phyloP scores from a whole-genome alignment of 2,888 invertebrate species.

The Ophioninae sp. region DNA sequence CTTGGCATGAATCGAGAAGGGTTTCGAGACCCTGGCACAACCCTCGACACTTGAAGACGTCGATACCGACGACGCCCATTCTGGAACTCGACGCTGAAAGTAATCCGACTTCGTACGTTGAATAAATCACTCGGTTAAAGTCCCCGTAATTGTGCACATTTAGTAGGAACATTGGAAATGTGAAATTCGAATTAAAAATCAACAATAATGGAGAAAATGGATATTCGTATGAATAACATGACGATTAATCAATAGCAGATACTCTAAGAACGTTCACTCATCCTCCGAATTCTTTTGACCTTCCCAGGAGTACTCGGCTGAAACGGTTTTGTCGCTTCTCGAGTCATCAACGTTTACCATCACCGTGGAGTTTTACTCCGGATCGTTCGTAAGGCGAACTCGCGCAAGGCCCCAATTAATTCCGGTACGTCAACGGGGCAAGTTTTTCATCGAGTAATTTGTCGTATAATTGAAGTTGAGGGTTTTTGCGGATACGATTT shows the following conservation, averaged over 20 bases:
- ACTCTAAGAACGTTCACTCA: not conserved
- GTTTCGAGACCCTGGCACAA: conserved; percentile 53
- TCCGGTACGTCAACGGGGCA: conserved; percentile 14
- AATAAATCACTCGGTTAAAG: not conserved
- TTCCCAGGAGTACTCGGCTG: not conserved
- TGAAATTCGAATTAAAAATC: not conserved
- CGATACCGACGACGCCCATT: conserved; percentile 70
- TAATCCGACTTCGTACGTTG: not conserved
- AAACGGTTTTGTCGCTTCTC: not conserved
- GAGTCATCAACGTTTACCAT: not conserved
- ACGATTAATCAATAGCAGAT: not conserved
- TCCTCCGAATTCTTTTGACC: not conserved
- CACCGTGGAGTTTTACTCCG: not conserved
- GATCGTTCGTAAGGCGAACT: not conserved
- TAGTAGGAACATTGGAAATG: not conserved
- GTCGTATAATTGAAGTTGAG: conserved; percentile 44
- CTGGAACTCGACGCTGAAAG: conserved; percentile 50
- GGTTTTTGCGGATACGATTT: conserved; percentile 46
- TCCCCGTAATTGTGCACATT: not conserved
- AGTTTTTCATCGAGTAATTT: conserved; percentile 35
- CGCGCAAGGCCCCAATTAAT: conserved; percentile 12
- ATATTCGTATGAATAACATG: not conserved
- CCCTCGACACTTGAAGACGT: conserved; percentile 72
- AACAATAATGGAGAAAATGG: too few relatives aligned
- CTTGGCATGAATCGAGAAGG: conserved; percentile 34